Conservation (phyloP, 2,113 vertebrate species). For the Numida meleagris region DNA sequence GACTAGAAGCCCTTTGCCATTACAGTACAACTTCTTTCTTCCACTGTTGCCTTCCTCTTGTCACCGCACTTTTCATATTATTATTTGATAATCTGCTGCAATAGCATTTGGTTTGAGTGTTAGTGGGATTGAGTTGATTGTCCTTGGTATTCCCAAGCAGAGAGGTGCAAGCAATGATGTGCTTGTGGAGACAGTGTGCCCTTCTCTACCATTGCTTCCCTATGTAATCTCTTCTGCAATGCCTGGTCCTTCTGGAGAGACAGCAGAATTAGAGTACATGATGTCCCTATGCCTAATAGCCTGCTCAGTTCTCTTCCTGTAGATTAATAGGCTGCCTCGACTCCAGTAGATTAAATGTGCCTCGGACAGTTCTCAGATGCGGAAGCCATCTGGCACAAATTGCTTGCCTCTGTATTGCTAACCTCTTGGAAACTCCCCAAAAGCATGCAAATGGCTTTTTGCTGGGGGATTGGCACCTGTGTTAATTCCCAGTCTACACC, state of each 20-base stretch:
- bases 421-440: background rate
- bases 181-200: background rate
- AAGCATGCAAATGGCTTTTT: background rate
- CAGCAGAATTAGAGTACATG: background rate
- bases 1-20: background rate
- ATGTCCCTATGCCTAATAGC: background rate
- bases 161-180: background rate
- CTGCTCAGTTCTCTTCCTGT: background rate
- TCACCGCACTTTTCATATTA: background rate
- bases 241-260: background rate
- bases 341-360: background rate
- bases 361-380: background rate
- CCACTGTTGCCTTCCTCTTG: background rate
- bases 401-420: background rate
- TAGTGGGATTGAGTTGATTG: background rate
- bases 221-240: rapidly evolving
- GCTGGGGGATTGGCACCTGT: background rate
- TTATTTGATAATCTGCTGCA: background rate
- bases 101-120: background rate
- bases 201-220: background rate
- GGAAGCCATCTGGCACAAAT: slow-evolving; percentile 2
- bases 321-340: background rate
- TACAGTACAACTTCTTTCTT: background rate
- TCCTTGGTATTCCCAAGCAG: background rate
- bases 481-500: background rate